Evolutionary conservation across 2,797 vertebrate species (phyloP).

Genomic region (Astyanax mexicanus): DNA sequence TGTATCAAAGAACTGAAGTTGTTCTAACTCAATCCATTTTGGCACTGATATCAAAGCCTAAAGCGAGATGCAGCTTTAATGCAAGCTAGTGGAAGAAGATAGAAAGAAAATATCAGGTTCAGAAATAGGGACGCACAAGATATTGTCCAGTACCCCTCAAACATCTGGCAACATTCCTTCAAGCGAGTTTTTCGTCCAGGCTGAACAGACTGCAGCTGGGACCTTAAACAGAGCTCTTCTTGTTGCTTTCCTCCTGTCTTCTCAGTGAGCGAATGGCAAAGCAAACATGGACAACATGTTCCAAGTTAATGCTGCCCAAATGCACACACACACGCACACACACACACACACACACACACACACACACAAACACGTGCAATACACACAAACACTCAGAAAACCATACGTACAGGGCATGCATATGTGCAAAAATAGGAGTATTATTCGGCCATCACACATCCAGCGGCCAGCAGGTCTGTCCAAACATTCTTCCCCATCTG

Average conservation of each 20-base stretch:
- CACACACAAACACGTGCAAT: slow-evolving; percentile 39
- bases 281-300: slow-evolving; percentile 45
- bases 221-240: slow-evolving; percentile 26
- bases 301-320: slow-evolving; percentile 5
- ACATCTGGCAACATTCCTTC: slow-evolving; percentile 36
- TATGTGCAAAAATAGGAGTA: slow-evolving; percentile 6
- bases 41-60: neutral
- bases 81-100: no score
- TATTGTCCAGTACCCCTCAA: slow-evolving; percentile 25
- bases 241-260: slow-evolving; percentile 28
- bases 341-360: slow-evolving; percentile 7
- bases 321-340: slow-evolving; percentile 38
- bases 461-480: slow-evolving; percentile 40
- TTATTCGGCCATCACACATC: slow-evolving; percentile 27
- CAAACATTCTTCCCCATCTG: slow-evolving; percentile 50
- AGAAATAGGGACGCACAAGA: slow-evolving; percentile 27
- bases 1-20: no score
- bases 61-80: neutral
- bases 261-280: slow-evolving; percentile 33
- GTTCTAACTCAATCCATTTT: neutral
- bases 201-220: slow-evolving; percentile 19
- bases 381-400: slow-evolving; percentile 32
- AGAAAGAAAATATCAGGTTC: no score
- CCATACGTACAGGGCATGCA: neutral
- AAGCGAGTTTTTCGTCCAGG: slow-evolving; percentile 28